Evolutionary conservation across 53 echinoderm and acorn worm genomes (phyloP), one percentile per base, ranked within the genome.

Genomic region (Crossaster papposus): DNA sequence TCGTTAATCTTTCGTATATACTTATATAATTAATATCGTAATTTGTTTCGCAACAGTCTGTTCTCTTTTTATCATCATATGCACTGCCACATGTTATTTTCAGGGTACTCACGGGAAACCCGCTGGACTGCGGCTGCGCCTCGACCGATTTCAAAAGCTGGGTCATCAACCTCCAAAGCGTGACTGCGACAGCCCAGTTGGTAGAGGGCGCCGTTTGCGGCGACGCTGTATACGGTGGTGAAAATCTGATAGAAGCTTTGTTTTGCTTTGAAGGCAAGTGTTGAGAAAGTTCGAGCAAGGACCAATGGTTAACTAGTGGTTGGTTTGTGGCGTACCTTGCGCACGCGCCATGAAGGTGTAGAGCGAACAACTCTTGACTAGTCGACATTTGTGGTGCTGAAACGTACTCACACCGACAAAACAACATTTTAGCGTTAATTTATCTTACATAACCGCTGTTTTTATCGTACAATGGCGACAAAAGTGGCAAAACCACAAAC

Each of bases 191-290:
- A 38, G 70, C 51, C 13, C 28, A 65, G 22, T 14, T 22, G 30
- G 84, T 83, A 20, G 51, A 44, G 84, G 72, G 72, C 26, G 84
- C 84, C 30, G 33, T 72, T 18, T 83, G 84, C 64, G 84, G 70
- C 29, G 53, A 83, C 38, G 20, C 8, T 17, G 10, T 29, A 13
- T 50, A 72, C 71, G 26, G 35, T 12, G 84, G 84, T 7, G 0
- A 28, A 1, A 30, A 50, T 1, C 52, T 83, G 28, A 6, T 51
- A 38, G 54, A 71, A 5, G 32, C 84, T 0, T 1, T 9, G 20
- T 83, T 83, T 30, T 72, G 84, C 36, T 6, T 55, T 29, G 33
- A 30, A 11, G 30, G 80, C 58, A 58, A 80, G 80, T 80, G 51
- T 51, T 17, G 28, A 5, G 24, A 6, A n/a, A 20, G 20, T 14